Conservation (phyloP, 2,888 invertebrate species). For the Galerucella calmariensis region DNA sequence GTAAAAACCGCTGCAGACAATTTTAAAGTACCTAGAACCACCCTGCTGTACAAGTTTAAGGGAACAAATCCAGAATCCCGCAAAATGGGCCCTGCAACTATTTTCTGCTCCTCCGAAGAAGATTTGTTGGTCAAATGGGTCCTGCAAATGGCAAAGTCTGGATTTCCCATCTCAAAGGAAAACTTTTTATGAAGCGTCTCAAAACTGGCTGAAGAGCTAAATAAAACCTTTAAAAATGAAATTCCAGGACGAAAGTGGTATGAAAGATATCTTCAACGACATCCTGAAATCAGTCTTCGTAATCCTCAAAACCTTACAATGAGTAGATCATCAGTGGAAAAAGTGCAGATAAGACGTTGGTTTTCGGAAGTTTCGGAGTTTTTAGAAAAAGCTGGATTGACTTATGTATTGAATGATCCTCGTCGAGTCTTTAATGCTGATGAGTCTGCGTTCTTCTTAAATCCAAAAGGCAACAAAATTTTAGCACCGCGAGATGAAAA, state of each 20-base stretch:
- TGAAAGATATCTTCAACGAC: slow-evolving; percentile 14
- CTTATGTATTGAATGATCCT: slow-evolving; percentile 23
- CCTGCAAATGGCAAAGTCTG: slow-evolving; percentile 16
- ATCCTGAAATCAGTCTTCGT: slow-evolving; percentile 10
- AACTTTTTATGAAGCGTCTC: slow-evolving; percentile 14
- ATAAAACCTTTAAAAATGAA: slow-evolving; percentile 14
- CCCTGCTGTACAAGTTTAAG: slow-evolving; percentile 21
- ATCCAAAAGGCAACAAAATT: slow-evolving; percentile 22
- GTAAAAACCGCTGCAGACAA: neutral
- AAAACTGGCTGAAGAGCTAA: neutral
- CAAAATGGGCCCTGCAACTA: slow-evolving; percentile 23
- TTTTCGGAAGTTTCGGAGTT: slow-evolving; percentile 22
- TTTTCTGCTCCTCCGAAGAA: slow-evolving; percentile 12
- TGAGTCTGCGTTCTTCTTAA: slow-evolving; percentile 28
- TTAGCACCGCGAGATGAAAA: slow-evolving; percentile 11
- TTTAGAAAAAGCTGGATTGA: slow-evolving; percentile 10
- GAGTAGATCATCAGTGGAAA: slow-evolving; percentile 15
- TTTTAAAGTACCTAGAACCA: slow-evolving; percentile 30
- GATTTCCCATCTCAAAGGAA: slow-evolving; percentile 22
- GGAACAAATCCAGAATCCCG: slow-evolving; percentile 14
- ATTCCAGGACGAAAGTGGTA: slow-evolving; percentile 13
- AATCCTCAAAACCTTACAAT: slow-evolving; percentile 18
- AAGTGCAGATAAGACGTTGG: slow-evolving; percentile 2
- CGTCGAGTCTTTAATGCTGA: slow-evolving; percentile 30
- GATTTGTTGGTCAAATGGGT: slow-evolving; percentile 18